Evolutionary conservation across 2,888 invertebrate genomes (phyloP).

Genomic region (Archips xylosteana): DNA sequence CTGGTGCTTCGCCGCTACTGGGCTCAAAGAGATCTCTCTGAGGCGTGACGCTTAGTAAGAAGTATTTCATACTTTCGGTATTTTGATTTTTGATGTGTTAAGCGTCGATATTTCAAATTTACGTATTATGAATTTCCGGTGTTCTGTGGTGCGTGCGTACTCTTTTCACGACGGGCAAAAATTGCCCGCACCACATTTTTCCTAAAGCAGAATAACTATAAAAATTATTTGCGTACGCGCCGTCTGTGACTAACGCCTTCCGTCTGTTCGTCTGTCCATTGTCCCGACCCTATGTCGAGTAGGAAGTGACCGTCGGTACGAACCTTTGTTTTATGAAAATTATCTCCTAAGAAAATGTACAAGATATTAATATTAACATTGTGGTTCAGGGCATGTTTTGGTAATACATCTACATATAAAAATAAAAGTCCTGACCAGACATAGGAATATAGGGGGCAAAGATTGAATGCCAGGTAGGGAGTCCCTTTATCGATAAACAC

Average conservation of each 20-base stretch:
- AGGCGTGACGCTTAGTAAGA: too few species aligned
- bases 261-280: constrained; percentile 66
- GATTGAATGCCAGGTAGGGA: too few species aligned
- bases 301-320: constrained; percentile 54
- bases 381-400: not conserved
- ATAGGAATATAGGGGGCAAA: too few species aligned
- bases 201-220: constrained; percentile 8
- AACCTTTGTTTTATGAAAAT: constrained; percentile 51
- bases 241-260: constrained; percentile 74
- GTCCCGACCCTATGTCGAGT: constrained; percentile 48
- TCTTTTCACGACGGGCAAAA: not conserved
- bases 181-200: not conserved
- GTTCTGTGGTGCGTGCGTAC: too few species aligned
- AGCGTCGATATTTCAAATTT: too few species aligned
- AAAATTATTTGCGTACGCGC: constrained; percentile 48
- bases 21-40: too few species aligned
- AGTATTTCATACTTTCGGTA: too few species aligned
- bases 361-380: constrained; percentile 12
- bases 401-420: not conserved
- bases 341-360: constrained; percentile 36
- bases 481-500: too few species aligned
- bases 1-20: too few species aligned
- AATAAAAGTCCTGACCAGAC: too few species aligned
- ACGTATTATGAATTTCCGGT: too few species aligned
- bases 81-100: too few species aligned